Base-by-base conservation (phyloP, 2,113 vertebrate genomes). In the Tragelaphus strepsiceros region DNA sequence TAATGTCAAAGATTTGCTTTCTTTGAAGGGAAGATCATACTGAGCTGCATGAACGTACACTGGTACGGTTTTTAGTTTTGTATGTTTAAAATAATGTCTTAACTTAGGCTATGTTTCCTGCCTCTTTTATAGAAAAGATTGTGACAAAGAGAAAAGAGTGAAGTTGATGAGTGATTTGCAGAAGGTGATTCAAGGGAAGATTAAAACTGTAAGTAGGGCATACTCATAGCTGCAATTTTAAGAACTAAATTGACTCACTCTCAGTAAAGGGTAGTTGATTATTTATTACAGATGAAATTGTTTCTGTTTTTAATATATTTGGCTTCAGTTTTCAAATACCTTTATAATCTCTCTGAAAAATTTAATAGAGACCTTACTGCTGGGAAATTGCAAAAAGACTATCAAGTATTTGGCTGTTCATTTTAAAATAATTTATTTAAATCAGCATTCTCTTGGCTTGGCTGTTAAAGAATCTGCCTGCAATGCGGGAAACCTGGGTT, bases 121-220 rank as follows among this genome's bases (percentile, higher is more conserved):
- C 43, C 35, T 97, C 89, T 64, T 56, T 97, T 96, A 53, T 98
- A 99, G 99, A 98, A 99, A 99, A 98, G 99, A 99, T 24, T 99
- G 99, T 13, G 98, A 99, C 91, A 99, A 98, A 5, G 98, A 99
- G 53, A 98, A 99, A 86, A 99, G 99, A 98, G 93, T 97, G 86
- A 99, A 99, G 93, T 98, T 99, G 53, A 99, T 99, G 99, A 98
- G 97, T 93, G 99, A 99, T 14, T 98, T 99, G 49, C 99, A 99
- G 54, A 99, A 99, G 78, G 98, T 99, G 94, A 98, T 99, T 95
- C 98, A 88, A 0, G 99, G 99, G 39, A 99, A 99, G 97, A 98
- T 99, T 91, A 99, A 99, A 99, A 98, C 99, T 51, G 99, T 99
- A 98, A 98, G 98, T 98, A 96, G 77, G 88, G 2, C 2, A 4